Evolutionary conservation across 2,113 vertebrate genomes (phyloP).

Genomic region (Agelaius tricolor): DNA sequence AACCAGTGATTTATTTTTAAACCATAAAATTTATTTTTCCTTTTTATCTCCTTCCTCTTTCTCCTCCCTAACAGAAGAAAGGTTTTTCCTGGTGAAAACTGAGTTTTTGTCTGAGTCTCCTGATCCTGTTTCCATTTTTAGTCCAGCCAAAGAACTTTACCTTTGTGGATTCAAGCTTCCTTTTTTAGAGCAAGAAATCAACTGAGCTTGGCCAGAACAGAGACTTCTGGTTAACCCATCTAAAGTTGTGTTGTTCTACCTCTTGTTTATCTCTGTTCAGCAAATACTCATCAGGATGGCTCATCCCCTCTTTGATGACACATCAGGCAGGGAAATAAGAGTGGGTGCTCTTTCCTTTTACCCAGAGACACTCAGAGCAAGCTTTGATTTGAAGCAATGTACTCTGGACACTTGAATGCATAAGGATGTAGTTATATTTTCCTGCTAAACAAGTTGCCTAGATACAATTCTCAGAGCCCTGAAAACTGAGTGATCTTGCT

Average conservation of each 20-base stretch:
- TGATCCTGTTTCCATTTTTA: conserved; percentile 8
- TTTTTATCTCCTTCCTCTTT: neutral
- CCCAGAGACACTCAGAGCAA: neutral
- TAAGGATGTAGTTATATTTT: neutral
- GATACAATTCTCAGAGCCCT: neutral
- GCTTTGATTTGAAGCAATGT: neutral
- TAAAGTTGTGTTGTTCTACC: neutral
- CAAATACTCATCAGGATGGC: neutral
- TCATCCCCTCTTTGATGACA: neutral
- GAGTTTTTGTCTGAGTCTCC: neutral
- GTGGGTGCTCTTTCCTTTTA: fast-evolving
- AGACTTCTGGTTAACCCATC: neutral
- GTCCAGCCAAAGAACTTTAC: neutral
- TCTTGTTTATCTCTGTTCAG: neutral
- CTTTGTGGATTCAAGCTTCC: neutral
- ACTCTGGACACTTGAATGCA: neutral
- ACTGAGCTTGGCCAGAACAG: neutral
- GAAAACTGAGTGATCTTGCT: neutral
- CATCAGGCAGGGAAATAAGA: neutral
- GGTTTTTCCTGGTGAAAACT: neutral
- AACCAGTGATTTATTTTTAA: neutral
- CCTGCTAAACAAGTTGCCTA: neutral
- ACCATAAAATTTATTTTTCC: neutral
- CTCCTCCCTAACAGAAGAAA: neutral
- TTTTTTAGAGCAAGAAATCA: neutral